Evolutionary conservation across 1,140 invertebrate species (phyloP), one percentile per base, ranked within the genome.

Genomic region (Drosophila saltans): DNA sequence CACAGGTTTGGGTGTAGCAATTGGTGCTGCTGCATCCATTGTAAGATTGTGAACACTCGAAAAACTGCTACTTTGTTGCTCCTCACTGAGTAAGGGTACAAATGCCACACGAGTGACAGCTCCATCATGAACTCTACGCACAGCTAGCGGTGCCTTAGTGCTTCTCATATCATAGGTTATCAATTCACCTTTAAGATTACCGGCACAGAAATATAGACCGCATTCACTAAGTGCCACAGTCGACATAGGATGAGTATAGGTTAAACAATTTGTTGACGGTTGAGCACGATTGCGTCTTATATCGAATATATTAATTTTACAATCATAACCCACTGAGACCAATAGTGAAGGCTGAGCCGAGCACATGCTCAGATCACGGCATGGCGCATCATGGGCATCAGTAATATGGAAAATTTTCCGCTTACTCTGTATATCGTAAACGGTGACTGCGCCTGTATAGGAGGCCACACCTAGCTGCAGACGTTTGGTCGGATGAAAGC

Each of bases 271-370:
- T 1, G 78, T 61, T 0, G 78, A 66, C 0, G 80, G 69, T 28
- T 82, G 76, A 1, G 72, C 77, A n/a, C 90, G 88, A 36, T 76
- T 79, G 2, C 78, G 72, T 1, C 91, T 64, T 30, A 82, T 82
- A 66, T 92, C 92, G 39, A 91, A 92, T 30, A 92, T 81, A 72
- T 92, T 92, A 3, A 92, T 84, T 36, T 78, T 80, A 63, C 83
- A 92, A 66, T 92, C 91, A 60, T 91, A 92, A 0, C 92, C 92
- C 58, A 86, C 91, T 56, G 81, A 91, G 64, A 92, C 75, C 64
- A 92, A 70, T 45, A 89, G 56, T 26, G 86, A 75, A 3, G 89
- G 91, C 30, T 77, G 79, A 0, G 67, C 56, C 1, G 63, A 45
- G 26, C 80, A 91, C 86, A 91, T 92, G 40, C 70, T 82, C 1